A percentile compares a stretch with the other conserved stretches of the same genome.
These are phyloP conservation scores for Zaprionus taronus DNA, from an alignment of 1,140 invertebrate species.

Conservation along the genomic window DNA sequence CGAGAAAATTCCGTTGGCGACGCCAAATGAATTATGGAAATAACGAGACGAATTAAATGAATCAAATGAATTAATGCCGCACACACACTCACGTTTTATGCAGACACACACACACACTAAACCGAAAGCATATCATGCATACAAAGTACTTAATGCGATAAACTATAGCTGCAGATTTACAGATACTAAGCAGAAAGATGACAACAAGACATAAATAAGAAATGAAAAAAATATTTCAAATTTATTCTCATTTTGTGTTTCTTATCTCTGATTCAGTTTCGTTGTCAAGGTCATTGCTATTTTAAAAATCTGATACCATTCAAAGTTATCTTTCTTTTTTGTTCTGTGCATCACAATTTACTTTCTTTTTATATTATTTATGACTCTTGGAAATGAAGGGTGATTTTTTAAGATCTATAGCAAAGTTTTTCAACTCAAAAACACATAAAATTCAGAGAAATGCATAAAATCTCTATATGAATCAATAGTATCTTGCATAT, in stretches of 20 bases:
- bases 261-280: neutral
- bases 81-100: constrained; percentile 15
- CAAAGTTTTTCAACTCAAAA: too few species aligned
- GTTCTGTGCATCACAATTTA: neutral
- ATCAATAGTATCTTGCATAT: too few species aligned
- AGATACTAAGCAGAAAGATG: neutral
- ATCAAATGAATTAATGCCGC: constrained; percentile 61
- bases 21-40: constrained; percentile 44
- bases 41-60: constrained; percentile 59
- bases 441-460: too few species aligned
- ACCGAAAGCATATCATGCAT: constrained; percentile 18
- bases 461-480: too few species aligned
- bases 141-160: constrained; percentile 3
- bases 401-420: too few species aligned
- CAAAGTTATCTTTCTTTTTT: neutral
- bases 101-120: neutral
- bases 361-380: too few species aligned
- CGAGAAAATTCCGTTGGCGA: constrained; percentile 16
- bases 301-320: neutral
- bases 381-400: too few species aligned
- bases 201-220: neutral
- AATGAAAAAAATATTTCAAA: neutral
- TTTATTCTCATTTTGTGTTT: neutral
- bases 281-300: neutral
- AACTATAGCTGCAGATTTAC: neutral